Evolutionary conservation across 1,140 invertebrate genomes (phyloP).

Genomic region (Meloidogyne hapla): DNA sequence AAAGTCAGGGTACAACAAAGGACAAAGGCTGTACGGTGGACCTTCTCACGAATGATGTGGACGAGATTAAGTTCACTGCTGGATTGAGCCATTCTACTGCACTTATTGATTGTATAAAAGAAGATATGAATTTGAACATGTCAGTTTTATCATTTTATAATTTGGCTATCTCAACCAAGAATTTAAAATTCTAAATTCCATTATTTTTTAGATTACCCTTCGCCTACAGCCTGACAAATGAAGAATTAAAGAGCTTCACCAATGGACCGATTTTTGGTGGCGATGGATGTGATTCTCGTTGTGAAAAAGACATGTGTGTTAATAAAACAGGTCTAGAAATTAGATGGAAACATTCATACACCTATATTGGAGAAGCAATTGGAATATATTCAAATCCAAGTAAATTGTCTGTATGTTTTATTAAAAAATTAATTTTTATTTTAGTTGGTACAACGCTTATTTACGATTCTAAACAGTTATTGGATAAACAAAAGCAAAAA

Average conservation of each 20-base stretch:
- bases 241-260: background rate
- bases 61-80: too few relatives aligned
- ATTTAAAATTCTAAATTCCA: background rate
- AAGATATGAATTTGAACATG: background rate
- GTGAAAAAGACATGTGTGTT: too few relatives aligned
- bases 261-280: background rate
- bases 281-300: background rate
- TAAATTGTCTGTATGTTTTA: background rate
- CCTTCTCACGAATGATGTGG: background rate
- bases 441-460: background rate
- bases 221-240: background rate
- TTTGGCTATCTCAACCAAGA: too few relatives aligned
- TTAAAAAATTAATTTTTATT: background rate
- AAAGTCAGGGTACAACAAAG: background rate
- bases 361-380: background rate
- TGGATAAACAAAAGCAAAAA: background rate
- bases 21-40: background rate
- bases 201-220: background rate
- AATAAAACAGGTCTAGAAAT: background rate
- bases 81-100: background rate
- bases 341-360: background rate
- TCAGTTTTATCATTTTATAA: background rate
- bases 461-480: background rate
- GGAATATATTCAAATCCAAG: background rate
- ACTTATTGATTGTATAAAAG: background rate